Base-by-base conservation (phyloP, 92 coral and sea anemone genomes). In the Palythoa heliodiscus region DNA sequence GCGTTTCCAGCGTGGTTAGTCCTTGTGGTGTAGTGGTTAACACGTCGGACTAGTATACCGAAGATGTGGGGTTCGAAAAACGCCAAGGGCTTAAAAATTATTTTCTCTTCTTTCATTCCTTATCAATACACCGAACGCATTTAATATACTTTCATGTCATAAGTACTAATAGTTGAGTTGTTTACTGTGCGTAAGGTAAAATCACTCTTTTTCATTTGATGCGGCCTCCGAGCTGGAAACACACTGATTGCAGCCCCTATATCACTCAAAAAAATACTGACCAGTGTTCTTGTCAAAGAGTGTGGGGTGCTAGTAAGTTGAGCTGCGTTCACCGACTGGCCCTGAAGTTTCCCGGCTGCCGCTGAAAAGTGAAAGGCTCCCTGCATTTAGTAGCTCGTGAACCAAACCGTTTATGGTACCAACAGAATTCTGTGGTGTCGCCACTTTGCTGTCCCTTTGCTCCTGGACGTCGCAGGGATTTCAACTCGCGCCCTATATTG, bases 211-310 rank as follows among this genome's bases (percentile, higher is more conserved):
- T 77, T 39, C 19, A 63, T 68, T 25, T 83, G 79, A 83, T 90
- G 84, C 22, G 82, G 15, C 38, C 87, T 38, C 19, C 74, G 17
- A 3, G 90, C 93, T 0, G 88, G 88, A 60, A 75, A 87, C 16
- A 90, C 90, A 19, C 93, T 90, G 70, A 90, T 50, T 76, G 75
- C 86, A 5, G 88, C 90, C 1, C 83, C 86, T n/a, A 88, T 90
- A 74, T 87, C 90, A 77, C 75, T 86, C 20, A 90, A 70, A 76
- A 90, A 90, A 14, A n/a, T 77, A 60, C 39, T 53, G 93, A 50
- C 69, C 55, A 20, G 89, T 70, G 87, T 89, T 86, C 50, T 86
- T 79, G 66, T 86, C 92, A 43, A 86, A 66, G 57, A 66, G 84
- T 6, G 76, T 68, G 90, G 69, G 17, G 58, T n/a, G 86, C 83